phyloP scores from a whole-genome alignment of 2,888 invertebrate genomes.

The Acanthosepion lycidas region DNA sequence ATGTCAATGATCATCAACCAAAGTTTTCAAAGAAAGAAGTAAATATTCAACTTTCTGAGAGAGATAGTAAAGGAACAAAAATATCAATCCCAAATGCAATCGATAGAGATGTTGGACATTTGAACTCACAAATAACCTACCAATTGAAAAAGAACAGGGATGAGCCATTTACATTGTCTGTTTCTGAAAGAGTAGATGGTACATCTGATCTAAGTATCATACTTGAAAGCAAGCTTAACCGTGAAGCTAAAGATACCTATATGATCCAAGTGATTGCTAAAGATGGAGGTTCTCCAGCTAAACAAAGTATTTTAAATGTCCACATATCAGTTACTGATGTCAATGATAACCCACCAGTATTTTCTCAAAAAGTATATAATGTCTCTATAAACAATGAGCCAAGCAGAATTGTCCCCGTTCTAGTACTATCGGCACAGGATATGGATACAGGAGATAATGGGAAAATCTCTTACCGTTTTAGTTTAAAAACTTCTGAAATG shows the following conservation, averaged over 20 bases:
- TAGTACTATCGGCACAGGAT: background rate
- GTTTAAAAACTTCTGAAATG: background rate
- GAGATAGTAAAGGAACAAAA: background rate
- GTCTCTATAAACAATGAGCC: background rate
- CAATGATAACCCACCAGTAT: background rate
- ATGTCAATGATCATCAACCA: background rate
- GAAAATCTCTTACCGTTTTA: background rate
- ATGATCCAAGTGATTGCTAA: background rate
- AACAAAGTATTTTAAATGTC: background rate
- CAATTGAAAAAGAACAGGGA: background rate
- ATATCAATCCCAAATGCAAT: constrained; percentile 11
- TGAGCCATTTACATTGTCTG: constrained; percentile 33
- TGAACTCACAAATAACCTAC: constrained; percentile 18
- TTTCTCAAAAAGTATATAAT: background rate
- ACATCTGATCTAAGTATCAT: background rate
- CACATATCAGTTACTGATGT: background rate
- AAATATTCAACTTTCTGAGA: background rate
- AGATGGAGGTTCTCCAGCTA: background rate
- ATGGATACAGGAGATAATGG: background rate
- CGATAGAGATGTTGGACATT: background rate
- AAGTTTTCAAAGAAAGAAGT: constrained; percentile 33
- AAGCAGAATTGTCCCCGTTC: background rate
- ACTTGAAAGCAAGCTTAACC: background rate
- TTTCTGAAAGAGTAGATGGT: constrained; percentile 12
- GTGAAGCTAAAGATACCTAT: constrained; percentile 5